Conservation (phyloP, 2,797 vertebrate genomes). For the Pipistrellus pipistrellus region DNA sequence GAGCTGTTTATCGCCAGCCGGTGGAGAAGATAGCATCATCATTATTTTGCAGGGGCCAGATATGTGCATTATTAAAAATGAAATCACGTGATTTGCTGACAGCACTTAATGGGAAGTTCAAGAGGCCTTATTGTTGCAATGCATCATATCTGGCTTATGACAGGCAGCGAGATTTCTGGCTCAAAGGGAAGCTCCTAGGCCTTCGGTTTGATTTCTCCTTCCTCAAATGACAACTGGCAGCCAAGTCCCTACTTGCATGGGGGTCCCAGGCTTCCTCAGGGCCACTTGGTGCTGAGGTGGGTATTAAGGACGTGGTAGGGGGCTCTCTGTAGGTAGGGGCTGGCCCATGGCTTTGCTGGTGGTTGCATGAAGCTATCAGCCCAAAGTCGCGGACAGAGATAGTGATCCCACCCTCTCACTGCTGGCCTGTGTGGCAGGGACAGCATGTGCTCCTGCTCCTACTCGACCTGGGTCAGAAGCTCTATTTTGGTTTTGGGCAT, state of each 20-base stretch:
- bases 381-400: not conserved
- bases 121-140: conserved; percentile 72
- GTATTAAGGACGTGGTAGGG: accelerated
- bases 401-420: not conserved
- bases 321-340: not conserved
- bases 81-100: conserved; percentile 75
- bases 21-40: conserved; percentile 64
- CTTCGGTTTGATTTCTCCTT: not conserved
- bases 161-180: conserved; percentile 39
- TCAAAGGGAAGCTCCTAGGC: not conserved
- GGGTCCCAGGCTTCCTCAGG: not conserved
- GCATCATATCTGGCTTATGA: conserved; percentile 66
- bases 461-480: not conserved
- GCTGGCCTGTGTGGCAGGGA: accelerated
- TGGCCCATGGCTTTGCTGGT: not conserved
- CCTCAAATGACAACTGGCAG: not conserved
- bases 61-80: conserved; percentile 78
- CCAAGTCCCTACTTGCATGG: not conserved
- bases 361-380: not conserved
- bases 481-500: not conserved
- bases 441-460: accelerated
- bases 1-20: conserved; percentile 31
- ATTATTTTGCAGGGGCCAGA: conserved; percentile 75
- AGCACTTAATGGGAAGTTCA: conserved; percentile 75
- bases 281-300: no score